Percentiles rank a stretch among this genome's conserved stretches.
Evolutionary conservation across 2,797 vertebrate genomes (phyloP).

Genomic region (Arnoldichthys spilopterus): DNA sequence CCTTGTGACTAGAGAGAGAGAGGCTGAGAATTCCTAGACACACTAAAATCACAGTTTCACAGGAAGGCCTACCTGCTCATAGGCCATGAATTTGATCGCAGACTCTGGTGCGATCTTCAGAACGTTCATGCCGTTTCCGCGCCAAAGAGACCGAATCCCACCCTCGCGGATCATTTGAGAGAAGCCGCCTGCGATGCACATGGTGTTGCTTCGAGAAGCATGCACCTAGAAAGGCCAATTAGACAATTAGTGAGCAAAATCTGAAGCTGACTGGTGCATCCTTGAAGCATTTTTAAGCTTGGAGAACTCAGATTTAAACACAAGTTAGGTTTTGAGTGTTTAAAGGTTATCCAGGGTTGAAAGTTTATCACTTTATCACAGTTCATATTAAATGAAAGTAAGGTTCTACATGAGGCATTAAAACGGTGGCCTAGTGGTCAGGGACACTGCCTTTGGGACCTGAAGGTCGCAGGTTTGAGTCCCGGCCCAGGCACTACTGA

Average conservation of each 20-base stretch:
- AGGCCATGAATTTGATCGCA: constrained; percentile 98
- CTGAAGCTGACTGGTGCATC: not conserved
- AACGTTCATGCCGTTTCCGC: constrained; percentile 95
- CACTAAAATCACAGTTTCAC: not conserved
- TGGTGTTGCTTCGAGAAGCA: constrained; percentile 89
- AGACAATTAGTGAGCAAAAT: not conserved
- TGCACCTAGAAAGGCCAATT: constrained; percentile 79
- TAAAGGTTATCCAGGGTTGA: too few relatives aligned
- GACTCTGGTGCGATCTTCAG: constrained; percentile 96
- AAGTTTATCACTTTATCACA: too few relatives aligned
- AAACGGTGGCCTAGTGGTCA: too few relatives aligned
- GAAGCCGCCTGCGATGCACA: constrained; percentile 90
- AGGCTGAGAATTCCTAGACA: not conserved
- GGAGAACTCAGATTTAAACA: too few relatives aligned
- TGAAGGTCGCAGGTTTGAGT: too few relatives aligned
- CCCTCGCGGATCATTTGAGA: constrained; percentile 92
- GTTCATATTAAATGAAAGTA: too few relatives aligned
- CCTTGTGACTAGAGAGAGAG: not conserved
- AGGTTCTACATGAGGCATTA: too few relatives aligned
- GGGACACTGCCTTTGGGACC: too few relatives aligned
- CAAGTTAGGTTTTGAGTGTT: too few relatives aligned
- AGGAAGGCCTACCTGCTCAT: constrained; percentile 85
- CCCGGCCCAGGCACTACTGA: too few relatives aligned
- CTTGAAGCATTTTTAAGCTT: not conserved
- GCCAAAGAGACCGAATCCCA: constrained; percentile 88